A percentile compares a stretch with the other conserved stretches of the same genome.
phyloP scores from a whole-genome alignment of 2,888 invertebrate species.

The Caenorhabditis imperialis region DNA sequence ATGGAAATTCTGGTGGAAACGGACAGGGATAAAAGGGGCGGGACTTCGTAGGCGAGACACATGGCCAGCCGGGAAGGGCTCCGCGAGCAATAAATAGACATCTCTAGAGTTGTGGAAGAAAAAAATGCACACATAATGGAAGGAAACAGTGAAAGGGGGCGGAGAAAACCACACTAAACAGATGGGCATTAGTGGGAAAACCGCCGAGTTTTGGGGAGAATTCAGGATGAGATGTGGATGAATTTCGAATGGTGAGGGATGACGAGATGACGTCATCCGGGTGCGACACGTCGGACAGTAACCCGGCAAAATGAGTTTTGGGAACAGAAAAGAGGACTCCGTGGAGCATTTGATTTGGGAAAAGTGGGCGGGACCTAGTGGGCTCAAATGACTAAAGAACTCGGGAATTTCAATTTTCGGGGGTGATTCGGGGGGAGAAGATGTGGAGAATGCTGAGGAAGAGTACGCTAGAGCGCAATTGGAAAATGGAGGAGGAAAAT shows the following conservation, averaged over 20 bases:
- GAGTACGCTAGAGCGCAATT: slow-evolving; percentile 44
- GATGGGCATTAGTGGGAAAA: slow-evolving; percentile 57
- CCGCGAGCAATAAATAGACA: slow-evolving; percentile 47
- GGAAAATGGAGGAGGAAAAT: too few species aligned
- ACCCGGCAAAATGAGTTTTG: too few species aligned
- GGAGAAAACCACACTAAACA: slow-evolving; percentile 55
- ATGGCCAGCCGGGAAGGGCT: slow-evolving; percentile 61
- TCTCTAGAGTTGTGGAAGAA: slow-evolving; percentile 29
- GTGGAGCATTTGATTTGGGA: too few species aligned
- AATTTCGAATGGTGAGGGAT: too few species aligned
- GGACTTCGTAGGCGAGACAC: slow-evolving; percentile 63
- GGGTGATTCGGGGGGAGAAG: slow-evolving; percentile 24
- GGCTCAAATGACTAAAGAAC: too few species aligned
- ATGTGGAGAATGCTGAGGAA: slow-evolving; percentile 1
- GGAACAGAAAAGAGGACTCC: too few species aligned
- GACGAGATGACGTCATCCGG: too few species aligned
- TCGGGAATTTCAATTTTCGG: too few species aligned
- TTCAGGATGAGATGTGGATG: slow-evolving; percentile 26
- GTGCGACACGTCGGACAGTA: too few species aligned
- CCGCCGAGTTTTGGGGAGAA: slow-evolving; percentile 25
- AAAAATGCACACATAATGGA: slow-evolving; percentile 40
- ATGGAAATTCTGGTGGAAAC: slow-evolving; percentile 23
- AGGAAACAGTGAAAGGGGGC: slow-evolving; percentile 44
- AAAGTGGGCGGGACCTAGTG: slow-evolving; percentile 7
- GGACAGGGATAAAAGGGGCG: slow-evolving; percentile 32